Evolutionary conservation across 2,888 invertebrate species (phyloP).

Genomic region (Eupithecia vulgata): DNA sequence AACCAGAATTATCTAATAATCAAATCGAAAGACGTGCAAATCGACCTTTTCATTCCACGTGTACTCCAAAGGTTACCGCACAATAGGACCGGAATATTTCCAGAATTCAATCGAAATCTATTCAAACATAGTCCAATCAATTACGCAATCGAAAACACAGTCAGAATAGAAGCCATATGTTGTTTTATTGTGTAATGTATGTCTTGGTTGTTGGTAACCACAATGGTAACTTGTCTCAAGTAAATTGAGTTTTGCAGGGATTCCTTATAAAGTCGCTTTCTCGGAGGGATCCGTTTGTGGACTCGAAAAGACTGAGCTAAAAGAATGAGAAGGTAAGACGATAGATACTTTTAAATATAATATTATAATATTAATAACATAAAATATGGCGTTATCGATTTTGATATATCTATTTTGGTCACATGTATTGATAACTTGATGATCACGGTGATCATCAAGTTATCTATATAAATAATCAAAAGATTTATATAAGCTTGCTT

Average conservation of each 20-base stretch:
- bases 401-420: no score
- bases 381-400: no score
- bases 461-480: no score
- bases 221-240: slow-evolving; percentile 72
- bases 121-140: slow-evolving; percentile 28
- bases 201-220: slow-evolving; percentile 45
- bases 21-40: background rate
- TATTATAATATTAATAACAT: no score
- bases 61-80: slow-evolving; percentile 13
- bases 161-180: slow-evolving; percentile 38
- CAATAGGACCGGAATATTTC: slow-evolving; percentile 27
- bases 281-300: slow-evolving; percentile 9
- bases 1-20: background rate
- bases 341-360: no score
- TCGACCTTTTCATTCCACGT: slow-evolving; percentile 4
- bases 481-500: no score
- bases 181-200: slow-evolving; percentile 25
- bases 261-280: slow-evolving; percentile 54
- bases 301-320: slow-evolving; percentile 11
- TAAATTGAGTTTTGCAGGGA: slow-evolving; percentile 60
- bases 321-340: no score
- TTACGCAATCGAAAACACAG: slow-evolving; percentile 34
- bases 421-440: no score
- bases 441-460: no score
- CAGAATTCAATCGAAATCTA: slow-evolving; percentile 13